A percentile compares a stretch with the other conserved stretches of the same genome.
These are phyloP conservation scores for Drosophila orena DNA, from an alignment of 1,140 invertebrate genomes.

Conservation along the genomic window DNA sequence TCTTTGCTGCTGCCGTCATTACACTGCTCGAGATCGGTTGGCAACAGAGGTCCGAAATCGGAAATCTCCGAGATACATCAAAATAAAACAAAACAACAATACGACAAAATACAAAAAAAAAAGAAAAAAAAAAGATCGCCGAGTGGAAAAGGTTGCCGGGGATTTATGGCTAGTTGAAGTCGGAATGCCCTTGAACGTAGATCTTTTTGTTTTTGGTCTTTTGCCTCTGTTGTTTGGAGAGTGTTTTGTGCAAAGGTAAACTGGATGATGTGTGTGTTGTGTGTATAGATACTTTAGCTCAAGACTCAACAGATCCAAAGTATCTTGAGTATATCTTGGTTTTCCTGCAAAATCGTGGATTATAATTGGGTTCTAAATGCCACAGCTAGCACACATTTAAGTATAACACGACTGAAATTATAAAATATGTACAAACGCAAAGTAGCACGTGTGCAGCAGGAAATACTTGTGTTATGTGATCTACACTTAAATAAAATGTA, in stretches of 20 bases:
- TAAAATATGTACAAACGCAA: too few species aligned
- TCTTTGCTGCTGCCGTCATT: conserved; percentile 4
- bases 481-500: too few species aligned
- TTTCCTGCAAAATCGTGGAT: conserved; percentile 22
- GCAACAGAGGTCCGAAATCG: conserved; percentile 28
- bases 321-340: conserved; percentile 27
- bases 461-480: too few species aligned
- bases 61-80: conserved; percentile 35
- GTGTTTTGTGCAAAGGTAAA: conserved; percentile 26
- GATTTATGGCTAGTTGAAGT: conserved; percentile 53
- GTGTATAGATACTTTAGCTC: conserved; percentile 5
- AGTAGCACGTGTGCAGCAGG: too few species aligned
- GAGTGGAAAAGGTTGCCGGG: conserved; percentile 49
- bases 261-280: not conserved
- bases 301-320: not conserved
- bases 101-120: conserved; percentile 8
- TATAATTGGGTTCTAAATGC: not conserved
- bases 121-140: conserved; percentile 35
- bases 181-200: conserved; percentile 48
- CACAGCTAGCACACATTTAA: not conserved
- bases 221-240: conserved; percentile 25
- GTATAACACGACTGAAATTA: not conserved
- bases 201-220: conserved; percentile 20
- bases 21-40: conserved; percentile 21
- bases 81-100: not conserved